Evolutionary conservation across 2,888 invertebrate genomes (phyloP).

Genomic region (Schizaphis graminum): DNA sequence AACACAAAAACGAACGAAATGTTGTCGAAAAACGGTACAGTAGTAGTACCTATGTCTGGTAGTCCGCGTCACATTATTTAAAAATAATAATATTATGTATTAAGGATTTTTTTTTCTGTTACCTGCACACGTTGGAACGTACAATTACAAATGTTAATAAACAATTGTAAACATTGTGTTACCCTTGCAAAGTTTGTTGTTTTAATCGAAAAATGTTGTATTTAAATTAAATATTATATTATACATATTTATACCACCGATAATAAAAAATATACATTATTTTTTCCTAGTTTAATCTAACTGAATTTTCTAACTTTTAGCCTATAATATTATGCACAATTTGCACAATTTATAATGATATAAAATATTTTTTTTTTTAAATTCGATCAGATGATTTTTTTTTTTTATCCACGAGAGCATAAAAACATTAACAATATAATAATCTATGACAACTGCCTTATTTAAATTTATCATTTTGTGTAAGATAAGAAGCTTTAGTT

Average conservation of each 20-base stretch:
- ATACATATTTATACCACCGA: background rate
- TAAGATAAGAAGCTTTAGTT: background rate
- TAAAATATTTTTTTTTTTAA: background rate
- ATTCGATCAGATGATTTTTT: background rate
- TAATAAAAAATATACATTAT: background rate
- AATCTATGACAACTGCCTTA: background rate
- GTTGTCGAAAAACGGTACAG: too few species aligned
- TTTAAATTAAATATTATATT: background rate
- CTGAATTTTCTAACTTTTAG: background rate
- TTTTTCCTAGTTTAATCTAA: background rate
- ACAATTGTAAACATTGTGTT: background rate
- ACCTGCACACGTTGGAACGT: background rate
- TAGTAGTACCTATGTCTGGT: too few species aligned
- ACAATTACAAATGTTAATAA: background rate
- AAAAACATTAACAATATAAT: background rate
- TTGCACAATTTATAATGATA: background rate
- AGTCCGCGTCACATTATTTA: too few species aligned
- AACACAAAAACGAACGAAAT: too few species aligned
- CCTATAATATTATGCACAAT: background rate
- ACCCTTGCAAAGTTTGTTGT: background rate
- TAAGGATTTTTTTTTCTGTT: too few species aligned
- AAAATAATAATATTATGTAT: background rate
- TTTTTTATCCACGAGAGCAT: background rate
- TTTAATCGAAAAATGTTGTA: background rate
- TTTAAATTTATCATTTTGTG: constrained; percentile 18